Conservation (phyloP, 2,797 vertebrate genomes). For the Glyptemys insculpta region DNA sequence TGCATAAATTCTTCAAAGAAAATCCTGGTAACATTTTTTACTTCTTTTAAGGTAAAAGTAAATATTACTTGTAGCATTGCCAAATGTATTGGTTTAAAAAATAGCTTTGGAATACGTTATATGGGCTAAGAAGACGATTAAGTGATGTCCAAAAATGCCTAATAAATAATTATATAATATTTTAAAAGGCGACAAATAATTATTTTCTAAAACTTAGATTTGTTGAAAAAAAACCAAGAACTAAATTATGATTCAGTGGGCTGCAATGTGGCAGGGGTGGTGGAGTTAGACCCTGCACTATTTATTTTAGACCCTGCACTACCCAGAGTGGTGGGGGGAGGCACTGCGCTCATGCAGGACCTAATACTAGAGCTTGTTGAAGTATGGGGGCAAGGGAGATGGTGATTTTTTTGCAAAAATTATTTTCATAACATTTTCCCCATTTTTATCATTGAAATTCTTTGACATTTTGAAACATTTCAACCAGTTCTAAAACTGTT, state of each 20-base stretch:
- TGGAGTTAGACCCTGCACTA: not conserved
- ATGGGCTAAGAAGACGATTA: not conserved
- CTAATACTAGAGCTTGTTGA: not conserved
- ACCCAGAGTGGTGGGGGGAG: not conserved
- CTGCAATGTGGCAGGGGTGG: not conserved
- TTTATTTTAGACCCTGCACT: not conserved
- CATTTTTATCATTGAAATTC: not conserved
- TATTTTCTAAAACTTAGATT: not conserved
- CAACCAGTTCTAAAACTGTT: not conserved
- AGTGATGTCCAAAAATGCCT: not conserved
- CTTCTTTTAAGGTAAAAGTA: not conserved
- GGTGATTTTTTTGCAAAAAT: not conserved
- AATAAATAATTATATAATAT: not conserved
- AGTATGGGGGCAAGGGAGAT: not conserved
- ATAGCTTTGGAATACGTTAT: not conserved
- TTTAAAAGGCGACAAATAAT: not conserved
- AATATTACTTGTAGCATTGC: not conserved
- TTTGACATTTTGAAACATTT: not conserved
- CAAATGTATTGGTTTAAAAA: not conserved
- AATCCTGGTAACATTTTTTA: not conserved
- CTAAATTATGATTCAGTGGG: not conserved
- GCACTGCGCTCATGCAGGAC: not conserved
- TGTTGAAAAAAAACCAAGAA: conserved; percentile 1
- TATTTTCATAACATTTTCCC: not conserved
- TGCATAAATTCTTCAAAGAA: not conserved